Evolutionary conservation across 2,888 invertebrate species (phyloP), one percentile per base, ranked within the genome.

Genomic region (Eristalis arbustorum): DNA sequence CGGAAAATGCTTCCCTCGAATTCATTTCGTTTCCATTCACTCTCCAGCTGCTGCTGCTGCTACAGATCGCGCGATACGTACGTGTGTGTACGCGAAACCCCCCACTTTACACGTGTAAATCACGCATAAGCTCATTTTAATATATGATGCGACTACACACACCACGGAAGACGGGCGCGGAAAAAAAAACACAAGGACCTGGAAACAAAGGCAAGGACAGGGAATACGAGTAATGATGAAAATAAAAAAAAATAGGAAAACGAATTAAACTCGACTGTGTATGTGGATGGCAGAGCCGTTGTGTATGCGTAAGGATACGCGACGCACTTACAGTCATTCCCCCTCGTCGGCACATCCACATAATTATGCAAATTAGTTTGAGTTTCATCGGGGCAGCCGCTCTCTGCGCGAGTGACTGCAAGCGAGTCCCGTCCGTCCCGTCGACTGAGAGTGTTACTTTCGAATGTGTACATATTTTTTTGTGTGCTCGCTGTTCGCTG

Each of bases 361-460:
- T 87, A 87, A 87, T 87, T 87, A 87, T 87, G 85, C 85, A 87
- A 87, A 87, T 87, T 83, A 78, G 78, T 87, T 82, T 81, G 72
- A 59, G 31, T 76, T 76, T 81, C 72, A 81, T 72, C 62, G 62
- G 11, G 37, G 73, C 42, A 75, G 68, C 40, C 40, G 79, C 49
- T 49, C 78, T 72, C 72, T 59, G 68, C 73, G 49, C 78, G 67
- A 73, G 61, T 68, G 72, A 66, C 69, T 67, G 57, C 31, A 49
- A 78, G 79, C 34, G 42, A 66, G 68, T 81, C 77, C 69, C 69
- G 34, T 31, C 66, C 42, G 13, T 6, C 22, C n/a, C 3, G 25
- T 56, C 31, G 42, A 61, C 11, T 37, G 56, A 62, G 56, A 67
- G 69, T 34, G 37, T 59, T 42, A 34, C 18, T 34, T 61, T 40